Base-by-base conservation (phyloP, 1,140 invertebrate genomes). In the Drosophila biarmipes region DNA sequence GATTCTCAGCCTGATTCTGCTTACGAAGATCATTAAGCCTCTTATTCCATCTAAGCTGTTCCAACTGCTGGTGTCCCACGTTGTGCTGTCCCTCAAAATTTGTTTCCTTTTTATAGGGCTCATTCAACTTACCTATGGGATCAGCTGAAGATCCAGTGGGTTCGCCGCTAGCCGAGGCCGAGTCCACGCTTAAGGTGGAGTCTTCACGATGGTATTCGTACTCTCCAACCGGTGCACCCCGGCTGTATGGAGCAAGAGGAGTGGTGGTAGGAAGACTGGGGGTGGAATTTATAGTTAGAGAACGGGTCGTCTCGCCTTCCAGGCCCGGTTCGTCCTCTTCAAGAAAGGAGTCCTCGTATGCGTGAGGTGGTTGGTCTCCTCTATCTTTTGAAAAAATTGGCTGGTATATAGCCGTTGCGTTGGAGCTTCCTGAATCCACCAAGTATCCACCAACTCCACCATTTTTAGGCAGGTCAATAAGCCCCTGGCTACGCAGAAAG, bases 331-430 rank as follows among this genome's bases (percentile, higher is more conserved):
- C 91, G 8, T 90, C 71, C 0, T 45, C 66, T 10, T 90, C 85
- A 7, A 73, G 63, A 38, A 63, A 64, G 31, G 69, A 48, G 40
- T 91, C 91, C 12, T 90, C 86, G 21, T 90, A 92, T 0, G 68
- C 52, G 66, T 91, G 74, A 0, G 91, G 91, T 0, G 91, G 91
- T 53, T 92, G 91, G 59, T 92, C 91, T 0, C 91, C 91, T 15
- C 91, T 89, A 56, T 92, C 91, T 55, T 86, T 92, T 4, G 86
- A 90, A 52, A 90, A 90, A 6, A 75, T 63, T 2, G 66, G 53
- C 24, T 64, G 80, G 21, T 78, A 75, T 7, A 72, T 71, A 5
- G 49, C 80, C 0, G 91, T 89, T 12, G 74, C 63, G 58, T 91
- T 90, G 27, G 90, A 90, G 17, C 72, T 78, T n/a, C 81, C 79